Conservation (phyloP, 2,797 vertebrate genomes). For the Taenioides sp. region DNA sequence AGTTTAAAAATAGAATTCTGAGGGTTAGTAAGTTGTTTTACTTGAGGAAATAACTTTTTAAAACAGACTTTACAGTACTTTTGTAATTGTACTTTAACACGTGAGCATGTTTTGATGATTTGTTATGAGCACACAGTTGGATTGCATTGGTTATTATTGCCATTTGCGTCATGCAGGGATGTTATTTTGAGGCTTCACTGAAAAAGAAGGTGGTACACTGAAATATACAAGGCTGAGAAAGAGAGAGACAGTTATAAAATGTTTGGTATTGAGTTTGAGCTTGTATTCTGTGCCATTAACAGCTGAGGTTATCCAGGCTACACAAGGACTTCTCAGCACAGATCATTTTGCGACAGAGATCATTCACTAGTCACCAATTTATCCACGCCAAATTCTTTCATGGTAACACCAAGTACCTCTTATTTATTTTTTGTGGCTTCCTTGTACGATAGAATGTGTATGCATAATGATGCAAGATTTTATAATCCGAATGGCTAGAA, state of each 20-base stretch:
- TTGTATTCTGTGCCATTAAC: background rate
- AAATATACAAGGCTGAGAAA: background rate
- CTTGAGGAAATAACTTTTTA: background rate
- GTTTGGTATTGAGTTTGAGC: background rate
- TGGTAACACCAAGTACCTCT: background rate
- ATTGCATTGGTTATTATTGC: background rate
- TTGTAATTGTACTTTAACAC: too few relatives aligned
- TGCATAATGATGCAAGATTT: too few relatives aligned
- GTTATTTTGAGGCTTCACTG: background rate
- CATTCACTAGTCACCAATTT: background rate
- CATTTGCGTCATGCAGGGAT: background rate
- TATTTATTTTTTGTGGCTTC: background rate
- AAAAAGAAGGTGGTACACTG: background rate
- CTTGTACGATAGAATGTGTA: too few relatives aligned
- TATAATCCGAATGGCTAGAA: too few relatives aligned
- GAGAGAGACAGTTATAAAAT: background rate
- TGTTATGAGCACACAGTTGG: background rate
- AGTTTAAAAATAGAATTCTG: background rate
- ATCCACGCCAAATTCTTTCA: background rate
- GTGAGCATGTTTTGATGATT: too few relatives aligned
- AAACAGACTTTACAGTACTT: too few relatives aligned
- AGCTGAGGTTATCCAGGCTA: background rate
- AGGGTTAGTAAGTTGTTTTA: background rate
- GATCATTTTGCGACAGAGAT: background rate
- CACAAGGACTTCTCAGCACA: conserved; percentile 1